These are phyloP conservation scores for Malurus splendens DNA, from an alignment of 2,797 vertebrate species.

Conservation along the genomic window DNA sequence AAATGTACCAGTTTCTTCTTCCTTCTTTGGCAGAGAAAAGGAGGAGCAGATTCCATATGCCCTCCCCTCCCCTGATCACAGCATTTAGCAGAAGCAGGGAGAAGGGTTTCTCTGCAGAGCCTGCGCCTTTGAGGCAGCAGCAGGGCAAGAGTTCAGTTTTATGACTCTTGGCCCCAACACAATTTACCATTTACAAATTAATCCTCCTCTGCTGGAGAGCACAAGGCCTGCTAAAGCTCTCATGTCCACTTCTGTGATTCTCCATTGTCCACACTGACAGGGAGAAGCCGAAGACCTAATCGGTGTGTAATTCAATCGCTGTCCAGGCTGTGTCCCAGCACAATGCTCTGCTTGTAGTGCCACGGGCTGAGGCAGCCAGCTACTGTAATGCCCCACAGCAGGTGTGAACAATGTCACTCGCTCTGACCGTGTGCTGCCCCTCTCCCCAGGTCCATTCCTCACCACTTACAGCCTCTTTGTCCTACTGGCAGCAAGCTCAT, in stretches of 20 bases:
- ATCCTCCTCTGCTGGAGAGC: slow-evolving; percentile 60
- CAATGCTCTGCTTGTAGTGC: slow-evolving; percentile 76
- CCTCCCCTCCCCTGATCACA: not conserved
- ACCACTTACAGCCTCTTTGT: slow-evolving; percentile 36
- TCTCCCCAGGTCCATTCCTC: slow-evolving; percentile 30
- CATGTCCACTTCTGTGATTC: slow-evolving; percentile 64
- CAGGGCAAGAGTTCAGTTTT: slow-evolving; percentile 55
- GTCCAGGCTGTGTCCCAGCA: slow-evolving; percentile 64
- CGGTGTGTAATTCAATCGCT: slow-evolving; percentile 74
- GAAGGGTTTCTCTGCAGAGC: not conserved
- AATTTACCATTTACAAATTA: slow-evolving; percentile 66
- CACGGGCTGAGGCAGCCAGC: slow-evolving; percentile 63
- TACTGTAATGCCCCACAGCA: slow-evolving; percentile 78
- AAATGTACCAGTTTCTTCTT: not conserved
- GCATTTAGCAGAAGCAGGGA: not conserved
- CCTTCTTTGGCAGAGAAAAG: not conserved
- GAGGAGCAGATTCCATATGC: not conserved
- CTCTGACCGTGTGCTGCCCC: slow-evolving; percentile 54
- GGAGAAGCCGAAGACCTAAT: slow-evolving; percentile 61
- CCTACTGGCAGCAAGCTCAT: not conserved
- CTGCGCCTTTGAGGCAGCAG: slow-evolving; percentile 44
- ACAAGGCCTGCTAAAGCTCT: slow-evolving; percentile 59
- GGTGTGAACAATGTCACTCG: slow-evolving; percentile 75
- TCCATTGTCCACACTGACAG: slow-evolving; percentile 61
- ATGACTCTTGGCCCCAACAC: slow-evolving; percentile 59